Conservation (phyloP, 2,888 invertebrate genomes). For the Rhingia rostrata region DNA sequence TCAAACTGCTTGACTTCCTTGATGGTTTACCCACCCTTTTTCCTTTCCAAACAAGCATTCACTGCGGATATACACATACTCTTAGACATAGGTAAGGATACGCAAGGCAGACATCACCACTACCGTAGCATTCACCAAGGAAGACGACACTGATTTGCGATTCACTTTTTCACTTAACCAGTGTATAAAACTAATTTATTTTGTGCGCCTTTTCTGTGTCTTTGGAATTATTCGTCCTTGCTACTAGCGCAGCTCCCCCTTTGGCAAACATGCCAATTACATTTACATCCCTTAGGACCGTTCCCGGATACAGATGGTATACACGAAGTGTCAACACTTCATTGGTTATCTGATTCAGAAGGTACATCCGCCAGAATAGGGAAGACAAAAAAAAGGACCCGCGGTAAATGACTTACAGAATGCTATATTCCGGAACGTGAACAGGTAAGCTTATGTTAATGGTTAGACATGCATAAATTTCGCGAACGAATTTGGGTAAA, state of each 20-base stretch:
- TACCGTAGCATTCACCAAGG: neutral
- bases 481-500: constrained; percentile 28
- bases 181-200: constrained; percentile 61
- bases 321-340: constrained; percentile 55
- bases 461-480: constrained; percentile 36
- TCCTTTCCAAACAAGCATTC: constrained; percentile 29
- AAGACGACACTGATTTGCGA: constrained; percentile 25
- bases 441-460: constrained; percentile 56
- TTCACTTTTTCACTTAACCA: constrained; percentile 58
- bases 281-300: constrained; percentile 37
- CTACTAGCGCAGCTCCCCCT: constrained; percentile 2
- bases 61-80: neutral
- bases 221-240: constrained; percentile 20
- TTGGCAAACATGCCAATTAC: constrained; percentile 55
- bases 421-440: neutral
- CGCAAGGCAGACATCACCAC: neutral
- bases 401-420: constrained; percentile 45
- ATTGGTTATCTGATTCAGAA: constrained; percentile 65
- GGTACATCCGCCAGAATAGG: constrained; percentile 15
- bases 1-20: constrained; percentile 33
- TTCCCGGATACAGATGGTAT: neutral
- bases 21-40: constrained; percentile 15
- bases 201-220: constrained; percentile 27
- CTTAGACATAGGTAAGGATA: neutral
- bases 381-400: constrained; percentile 31